These are phyloP conservation scores for Danionella cerebrum DNA, from an alignment of 2,113 vertebrate genomes.

Conservation along the genomic window DNA sequence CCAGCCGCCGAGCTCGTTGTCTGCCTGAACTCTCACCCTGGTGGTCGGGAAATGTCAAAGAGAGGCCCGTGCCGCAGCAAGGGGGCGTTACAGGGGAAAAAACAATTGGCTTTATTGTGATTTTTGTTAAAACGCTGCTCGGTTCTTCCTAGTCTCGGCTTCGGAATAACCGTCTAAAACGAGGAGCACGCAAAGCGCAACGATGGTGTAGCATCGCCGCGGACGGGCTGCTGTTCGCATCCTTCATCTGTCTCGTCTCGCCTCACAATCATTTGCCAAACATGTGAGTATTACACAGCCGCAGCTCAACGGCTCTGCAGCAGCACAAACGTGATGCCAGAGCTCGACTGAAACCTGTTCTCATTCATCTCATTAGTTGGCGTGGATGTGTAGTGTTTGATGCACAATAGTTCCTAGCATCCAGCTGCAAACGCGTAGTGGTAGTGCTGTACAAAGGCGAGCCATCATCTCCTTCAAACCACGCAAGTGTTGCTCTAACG, in stretches of 20 bases:
- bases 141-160: slow-evolving; percentile 12
- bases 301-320: slow-evolving; percentile 43
- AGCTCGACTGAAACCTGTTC: background rate
- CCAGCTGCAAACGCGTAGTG: slow-evolving; percentile 30
- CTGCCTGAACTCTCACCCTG: slow-evolving; percentile 72
- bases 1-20: slow-evolving; percentile 65
- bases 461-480: background rate
- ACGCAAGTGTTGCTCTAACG: background rate
- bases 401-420: slow-evolving; percentile 26
- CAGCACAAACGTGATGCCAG: slow-evolving; percentile 27
- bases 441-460: slow-evolving; percentile 8
- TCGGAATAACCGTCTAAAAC: background rate
- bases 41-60: slow-evolving; percentile 71
- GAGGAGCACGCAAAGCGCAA: slow-evolving; percentile 7
- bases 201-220: slow-evolving; percentile 28
- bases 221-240: slow-evolving; percentile 42
- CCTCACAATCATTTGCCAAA: slow-evolving; percentile 58
- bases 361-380: slow-evolving; percentile 17
- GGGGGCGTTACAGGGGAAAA: slow-evolving; percentile 54
- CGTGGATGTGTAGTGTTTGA: slow-evolving; percentile 17
- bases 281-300: slow-evolving; percentile 69
- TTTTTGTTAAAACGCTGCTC: slow-evolving; percentile 47
- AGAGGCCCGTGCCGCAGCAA: slow-evolving; percentile 71
- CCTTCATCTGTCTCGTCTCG: slow-evolving; percentile 42
- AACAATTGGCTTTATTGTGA: slow-evolving; percentile 51